Conservation (phyloP, 2,888 invertebrate genomes). For the Eilema sororculum region DNA sequence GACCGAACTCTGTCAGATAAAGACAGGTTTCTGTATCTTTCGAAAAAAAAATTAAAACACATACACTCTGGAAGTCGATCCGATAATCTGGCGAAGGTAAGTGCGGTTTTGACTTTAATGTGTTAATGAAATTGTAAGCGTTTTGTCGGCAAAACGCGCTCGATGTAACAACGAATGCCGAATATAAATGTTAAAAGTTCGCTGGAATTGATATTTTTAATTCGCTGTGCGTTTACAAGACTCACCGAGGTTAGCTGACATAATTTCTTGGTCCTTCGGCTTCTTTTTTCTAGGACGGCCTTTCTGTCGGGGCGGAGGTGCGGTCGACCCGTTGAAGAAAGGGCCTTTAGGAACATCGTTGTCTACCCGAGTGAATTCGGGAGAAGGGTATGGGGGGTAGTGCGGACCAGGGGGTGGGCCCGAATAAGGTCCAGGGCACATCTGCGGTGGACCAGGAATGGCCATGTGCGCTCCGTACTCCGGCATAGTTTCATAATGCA, state of each 20-base stretch:
- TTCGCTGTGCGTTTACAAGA: constrained; percentile 50
- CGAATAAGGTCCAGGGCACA: constrained; percentile 86
- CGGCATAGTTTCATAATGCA: constrained; percentile 85
- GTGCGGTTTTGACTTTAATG: constrained; percentile 86
- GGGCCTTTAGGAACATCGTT: constrained; percentile 83
- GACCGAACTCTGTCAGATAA: constrained; percentile 74
- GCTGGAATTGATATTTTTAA: constrained; percentile 40
- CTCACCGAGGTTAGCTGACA: constrained; percentile 95
- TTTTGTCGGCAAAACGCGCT: constrained; percentile 78
- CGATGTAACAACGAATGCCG: constrained; percentile 58
- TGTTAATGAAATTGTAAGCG: constrained; percentile 85
- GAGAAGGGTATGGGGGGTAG: constrained; percentile 87
- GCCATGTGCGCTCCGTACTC: constrained; percentile 86
- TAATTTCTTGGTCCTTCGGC: constrained; percentile 95
- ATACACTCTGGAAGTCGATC: constrained; percentile 81
- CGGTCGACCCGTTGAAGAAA: constrained; percentile 86
- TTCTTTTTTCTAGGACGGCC: constrained; percentile 97
- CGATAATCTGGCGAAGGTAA: constrained; percentile 83
- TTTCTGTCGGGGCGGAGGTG: constrained; percentile 93
- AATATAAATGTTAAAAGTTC: constrained; percentile 49
- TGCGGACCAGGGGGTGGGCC: constrained; percentile 80
- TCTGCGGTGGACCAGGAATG: constrained; percentile 86
- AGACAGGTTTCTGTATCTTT: constrained; percentile 82
- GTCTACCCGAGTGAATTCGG: constrained; percentile 85
- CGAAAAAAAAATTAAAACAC: constrained; percentile 71